phyloP scores from a whole-genome alignment of 2,888 invertebrate genomes.

The Reticulitermes lucifugus region DNA sequence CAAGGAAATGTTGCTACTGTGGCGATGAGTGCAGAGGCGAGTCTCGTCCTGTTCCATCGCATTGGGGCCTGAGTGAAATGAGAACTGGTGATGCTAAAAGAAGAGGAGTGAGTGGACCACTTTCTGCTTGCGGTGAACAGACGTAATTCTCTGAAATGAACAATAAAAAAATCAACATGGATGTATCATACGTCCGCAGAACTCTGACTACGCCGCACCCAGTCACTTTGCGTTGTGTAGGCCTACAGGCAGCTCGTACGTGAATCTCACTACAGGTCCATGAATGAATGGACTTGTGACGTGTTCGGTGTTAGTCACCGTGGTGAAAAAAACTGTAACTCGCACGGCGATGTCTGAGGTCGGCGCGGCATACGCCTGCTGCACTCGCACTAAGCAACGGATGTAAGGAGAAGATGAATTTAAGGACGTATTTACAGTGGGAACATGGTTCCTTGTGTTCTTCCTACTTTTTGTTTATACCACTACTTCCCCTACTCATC shows the following conservation, averaged over 20 bases:
- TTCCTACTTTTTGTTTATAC: constrained; percentile 6
- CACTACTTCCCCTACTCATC: constrained; percentile 19
- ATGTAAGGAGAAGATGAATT: constrained; percentile 23
- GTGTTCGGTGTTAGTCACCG: not conserved
- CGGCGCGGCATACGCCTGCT: not conserved
- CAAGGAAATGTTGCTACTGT: constrained; percentile 12
- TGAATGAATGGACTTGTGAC: not conserved
- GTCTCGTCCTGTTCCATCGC: not conserved
- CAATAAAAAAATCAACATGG: constrained; percentile 14
- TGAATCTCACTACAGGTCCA: not conserved
- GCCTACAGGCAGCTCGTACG: not conserved
- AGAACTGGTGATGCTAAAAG: not conserved
- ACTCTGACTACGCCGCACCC: not conserved
- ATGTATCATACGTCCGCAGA: constrained; percentile 21
- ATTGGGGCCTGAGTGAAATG: not conserved
- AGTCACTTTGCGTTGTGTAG: not conserved
- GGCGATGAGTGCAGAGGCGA: not conserved
- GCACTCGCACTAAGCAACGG: not conserved
- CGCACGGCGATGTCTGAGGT: too few relatives aligned
- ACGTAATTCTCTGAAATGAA: not conserved
- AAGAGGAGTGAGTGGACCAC: constrained; percentile 16
- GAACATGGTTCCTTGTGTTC: not conserved
- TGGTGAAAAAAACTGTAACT: not conserved
- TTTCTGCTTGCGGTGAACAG: not conserved
- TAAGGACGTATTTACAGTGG: constrained; percentile 26